Evolutionary conservation across 2,888 invertebrate species (phyloP), one percentile per base, ranked within the genome.

Genomic region (Eupithecia subumbrata): DNA sequence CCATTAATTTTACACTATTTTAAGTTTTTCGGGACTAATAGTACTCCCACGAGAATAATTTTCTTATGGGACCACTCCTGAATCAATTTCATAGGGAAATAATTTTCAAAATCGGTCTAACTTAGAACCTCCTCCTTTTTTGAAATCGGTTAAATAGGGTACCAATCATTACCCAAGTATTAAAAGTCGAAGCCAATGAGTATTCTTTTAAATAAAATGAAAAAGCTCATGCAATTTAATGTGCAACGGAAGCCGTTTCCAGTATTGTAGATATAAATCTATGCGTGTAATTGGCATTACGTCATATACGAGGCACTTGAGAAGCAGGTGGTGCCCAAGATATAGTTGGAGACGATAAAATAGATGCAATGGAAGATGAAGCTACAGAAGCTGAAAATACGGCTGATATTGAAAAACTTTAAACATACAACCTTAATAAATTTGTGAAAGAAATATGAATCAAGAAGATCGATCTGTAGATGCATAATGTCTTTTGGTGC

Each of bases 201-300:
- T 22, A 68, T 68, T 16, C 18, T 68, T 14, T 43, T 14, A 12
- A 22, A 37, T 16, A 9, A 75, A 75, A 75, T 70, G 30, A 72
- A 67, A 69, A 63, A 40, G 72, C 64, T 64, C 43, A 69, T 63
- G 75, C 73, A 79, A 78, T 48, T 40, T 40, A 70, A 73, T 45
- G 37, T 64, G 71, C 82, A 81, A 78, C 79, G 80, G 81, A 82
- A 83, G 79, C 79, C 71, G 75, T 8, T 48, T 37, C 37, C 73
- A 76, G 76, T 72, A 72, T 76, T 72, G 81, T 70, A 79, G 82
- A 82, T 76, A 84, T 84, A 85, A 84, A 85, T 84, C 84, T 82
- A 78, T 64, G 72, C 77, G 71, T 79, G 81, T 84, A 84, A 86
- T 85, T 85, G 79, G 78, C 77, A 72, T 82, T 81, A 82, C 82